Percentiles rank a stretch among this genome's conserved stretches.
These are phyloP conservation scores for Entomobrya multifasciata DNA, from an alignment of 2,888 invertebrate genomes.

Conservation along the genomic window DNA sequence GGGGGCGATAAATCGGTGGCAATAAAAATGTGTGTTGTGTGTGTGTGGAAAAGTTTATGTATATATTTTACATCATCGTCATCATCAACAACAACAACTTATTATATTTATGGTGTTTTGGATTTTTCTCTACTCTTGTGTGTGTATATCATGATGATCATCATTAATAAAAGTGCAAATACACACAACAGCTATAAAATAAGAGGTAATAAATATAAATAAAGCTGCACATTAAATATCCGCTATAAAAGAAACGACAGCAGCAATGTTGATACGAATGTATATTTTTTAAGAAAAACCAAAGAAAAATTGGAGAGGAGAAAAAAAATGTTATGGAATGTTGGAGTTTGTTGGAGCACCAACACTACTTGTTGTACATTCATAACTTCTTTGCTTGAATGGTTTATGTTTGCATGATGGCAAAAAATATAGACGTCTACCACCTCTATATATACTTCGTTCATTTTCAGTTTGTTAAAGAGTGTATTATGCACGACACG, in stretches of 20 bases:
- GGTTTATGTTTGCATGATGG: background rate
- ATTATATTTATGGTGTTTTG: background rate
- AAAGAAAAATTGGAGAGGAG: background rate
- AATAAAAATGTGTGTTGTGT: constrained; percentile 50
- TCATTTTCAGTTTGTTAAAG: constrained; percentile 30
- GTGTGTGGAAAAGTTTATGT: constrained; percentile 36
- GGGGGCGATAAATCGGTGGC: constrained; percentile 64
- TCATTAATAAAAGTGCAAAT: constrained; percentile 33
- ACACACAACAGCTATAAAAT: background rate
- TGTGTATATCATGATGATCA: background rate
- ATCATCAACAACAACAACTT: constrained; percentile 18
- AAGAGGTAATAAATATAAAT: constrained; percentile 1
- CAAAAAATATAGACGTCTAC: background rate
- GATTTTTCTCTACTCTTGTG: background rate
- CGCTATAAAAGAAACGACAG: background rate
- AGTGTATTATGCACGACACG: constrained; percentile 35
- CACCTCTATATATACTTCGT: no score
- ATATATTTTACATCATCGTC: constrained; percentile 24
- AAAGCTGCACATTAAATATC: background rate
- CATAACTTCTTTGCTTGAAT: constrained; percentile 23
- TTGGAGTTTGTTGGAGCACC: background rate
- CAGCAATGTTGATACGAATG: background rate
- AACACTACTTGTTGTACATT: constrained; percentile 40
- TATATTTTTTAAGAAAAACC: background rate
- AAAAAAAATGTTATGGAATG: constrained; percentile 49